Percentiles rank a stretch among this genome's conserved stretches.
Evolutionary conservation across 1,140 invertebrate species (phyloP).

Genomic region (Sinella curviseta): DNA sequence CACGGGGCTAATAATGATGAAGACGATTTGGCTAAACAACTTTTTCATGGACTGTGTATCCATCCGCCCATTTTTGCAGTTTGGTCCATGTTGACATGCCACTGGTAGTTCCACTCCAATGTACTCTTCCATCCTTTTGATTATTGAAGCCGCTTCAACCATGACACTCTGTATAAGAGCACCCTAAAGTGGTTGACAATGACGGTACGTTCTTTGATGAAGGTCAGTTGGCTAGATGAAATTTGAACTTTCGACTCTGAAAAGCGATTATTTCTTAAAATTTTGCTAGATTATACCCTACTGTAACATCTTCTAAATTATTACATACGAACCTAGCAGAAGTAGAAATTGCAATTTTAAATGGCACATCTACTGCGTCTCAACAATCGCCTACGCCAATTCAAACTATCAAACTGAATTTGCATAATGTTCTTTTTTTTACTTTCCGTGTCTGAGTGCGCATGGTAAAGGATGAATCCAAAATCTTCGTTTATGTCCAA

Average conservation of each 20-base stretch:
- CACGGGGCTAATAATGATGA: constrained; percentile 1
- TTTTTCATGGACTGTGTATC: not conserved
- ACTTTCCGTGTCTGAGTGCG: not conserved
- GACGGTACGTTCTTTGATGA: too few species aligned
- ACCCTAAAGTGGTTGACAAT: too few species aligned
- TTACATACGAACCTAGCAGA: too few species aligned
- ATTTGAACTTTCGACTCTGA: too few species aligned
- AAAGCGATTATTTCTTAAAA: too few species aligned
- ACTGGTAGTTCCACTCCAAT: too few species aligned
- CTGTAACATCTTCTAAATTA: too few species aligned
- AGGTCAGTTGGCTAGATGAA: too few species aligned
- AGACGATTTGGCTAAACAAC: not conserved
- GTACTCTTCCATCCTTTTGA: not conserved
- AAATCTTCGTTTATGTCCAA: not conserved
- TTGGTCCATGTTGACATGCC: not conserved
- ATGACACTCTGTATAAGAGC: too few species aligned
- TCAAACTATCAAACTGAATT: not conserved
- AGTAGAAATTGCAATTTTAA: too few species aligned
- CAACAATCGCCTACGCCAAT: not conserved
- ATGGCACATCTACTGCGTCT: not conserved
- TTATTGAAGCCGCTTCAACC: not conserved
- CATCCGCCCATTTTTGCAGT: not conserved
- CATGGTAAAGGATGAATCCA: too few species aligned
- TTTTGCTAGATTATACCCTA: too few species aligned
- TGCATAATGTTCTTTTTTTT: not conserved